A percentile compares a stretch with the other conserved stretches of the same genome.
Evolutionary conservation across 1,140 invertebrate species (phyloP).

Genomic region (Phortica variegata): DNA sequence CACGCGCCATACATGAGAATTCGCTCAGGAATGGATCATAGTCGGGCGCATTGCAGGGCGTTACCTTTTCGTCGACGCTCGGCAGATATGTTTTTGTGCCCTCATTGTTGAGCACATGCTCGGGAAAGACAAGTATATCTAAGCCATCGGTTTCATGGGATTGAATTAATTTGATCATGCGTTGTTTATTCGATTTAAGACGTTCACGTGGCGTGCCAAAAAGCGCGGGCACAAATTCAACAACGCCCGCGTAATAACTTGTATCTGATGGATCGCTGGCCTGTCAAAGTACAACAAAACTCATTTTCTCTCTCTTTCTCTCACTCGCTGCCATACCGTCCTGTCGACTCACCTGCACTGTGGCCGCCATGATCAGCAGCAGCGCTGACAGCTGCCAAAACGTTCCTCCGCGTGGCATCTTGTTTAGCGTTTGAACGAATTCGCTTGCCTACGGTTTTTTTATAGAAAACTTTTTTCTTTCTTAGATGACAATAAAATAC

Average conservation of each 20-base stretch:
- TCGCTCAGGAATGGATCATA: slow-evolving; percentile 41
- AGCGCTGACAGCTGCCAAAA: too few relatives aligned
- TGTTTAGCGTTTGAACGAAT: too few relatives aligned
- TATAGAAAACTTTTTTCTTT: too few relatives aligned
- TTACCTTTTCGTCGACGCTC: slow-evolving; percentile 17
- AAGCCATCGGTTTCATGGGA: slow-evolving; percentile 38
- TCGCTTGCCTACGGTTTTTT: too few relatives aligned
- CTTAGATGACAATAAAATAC: too few relatives aligned
- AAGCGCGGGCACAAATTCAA: slow-evolving; percentile 49
- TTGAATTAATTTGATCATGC: slow-evolving; percentile 23
- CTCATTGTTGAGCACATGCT: slow-evolving; percentile 59
- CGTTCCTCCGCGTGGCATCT: too few relatives aligned
- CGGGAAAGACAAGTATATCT: slow-evolving; percentile 84
- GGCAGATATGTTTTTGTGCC: slow-evolving; percentile 34
- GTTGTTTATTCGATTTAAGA: not conserved
- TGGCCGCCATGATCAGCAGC: too few relatives aligned
- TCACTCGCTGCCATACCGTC: too few relatives aligned
- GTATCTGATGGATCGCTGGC: slow-evolving; percentile 56
- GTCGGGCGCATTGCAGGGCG: slow-evolving; percentile 38
- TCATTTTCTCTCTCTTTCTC: too few relatives aligned
- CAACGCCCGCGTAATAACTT: slow-evolving; percentile 60
- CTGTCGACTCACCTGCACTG: too few relatives aligned
- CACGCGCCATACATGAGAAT: slow-evolving; percentile 35
- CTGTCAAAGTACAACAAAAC: too few relatives aligned
- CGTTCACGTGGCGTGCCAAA: not conserved